Percentiles rank a stretch among this genome's conserved stretches.
phyloP scores from a whole-genome alignment of 35 echinoderm and acorn worm genomes.

The Amphiura filiformis region DNA sequence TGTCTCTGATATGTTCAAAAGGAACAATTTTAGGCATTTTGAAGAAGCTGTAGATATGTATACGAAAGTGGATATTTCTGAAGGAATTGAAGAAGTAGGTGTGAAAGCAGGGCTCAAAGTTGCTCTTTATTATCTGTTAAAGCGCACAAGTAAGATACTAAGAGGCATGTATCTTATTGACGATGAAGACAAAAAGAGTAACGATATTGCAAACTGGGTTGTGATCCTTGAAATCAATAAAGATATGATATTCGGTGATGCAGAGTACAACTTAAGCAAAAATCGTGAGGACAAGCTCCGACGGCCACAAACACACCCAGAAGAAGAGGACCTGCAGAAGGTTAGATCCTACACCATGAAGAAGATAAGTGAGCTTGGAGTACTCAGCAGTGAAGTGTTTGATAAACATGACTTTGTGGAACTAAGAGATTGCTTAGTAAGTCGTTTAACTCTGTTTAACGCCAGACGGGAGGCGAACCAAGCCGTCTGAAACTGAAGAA shows the following conservation, averaged over 20 bases:
- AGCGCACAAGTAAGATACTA: conserved; percentile 21
- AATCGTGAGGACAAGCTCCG: conserved; percentile 32
- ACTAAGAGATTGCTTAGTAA: neutral
- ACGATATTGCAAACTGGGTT: conserved; percentile 38
- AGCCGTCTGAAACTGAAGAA: conserved; percentile 25
- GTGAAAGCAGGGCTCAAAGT: conserved; percentile 36
- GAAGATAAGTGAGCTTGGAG: neutral
- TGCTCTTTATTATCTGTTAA: conserved; percentile 54
- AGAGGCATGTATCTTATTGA: conserved; percentile 32
- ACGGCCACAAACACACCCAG: conserved; percentile 19
- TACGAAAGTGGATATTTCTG: neutral
- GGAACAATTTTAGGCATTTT: conserved; percentile 45
- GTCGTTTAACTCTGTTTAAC: neutral
- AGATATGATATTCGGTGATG: conserved; percentile 59
- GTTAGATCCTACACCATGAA: conserved; percentile 27
- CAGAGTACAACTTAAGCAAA: conserved; percentile 18
- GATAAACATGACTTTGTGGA: neutral
- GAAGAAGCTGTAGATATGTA: conserved; percentile 42
- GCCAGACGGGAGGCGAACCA: conserved; percentile 39
- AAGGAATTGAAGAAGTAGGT: neutral
- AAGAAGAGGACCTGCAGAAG: conserved; percentile 44
- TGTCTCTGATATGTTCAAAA: conserved; percentile 32
- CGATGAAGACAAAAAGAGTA: conserved; percentile 26
- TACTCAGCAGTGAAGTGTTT: neutral
- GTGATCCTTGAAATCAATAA: conserved; percentile 36